These are phyloP conservation scores for Aegotheles bennettii DNA, from an alignment of 2,113 vertebrate genomes.

Conservation along the genomic window DNA sequence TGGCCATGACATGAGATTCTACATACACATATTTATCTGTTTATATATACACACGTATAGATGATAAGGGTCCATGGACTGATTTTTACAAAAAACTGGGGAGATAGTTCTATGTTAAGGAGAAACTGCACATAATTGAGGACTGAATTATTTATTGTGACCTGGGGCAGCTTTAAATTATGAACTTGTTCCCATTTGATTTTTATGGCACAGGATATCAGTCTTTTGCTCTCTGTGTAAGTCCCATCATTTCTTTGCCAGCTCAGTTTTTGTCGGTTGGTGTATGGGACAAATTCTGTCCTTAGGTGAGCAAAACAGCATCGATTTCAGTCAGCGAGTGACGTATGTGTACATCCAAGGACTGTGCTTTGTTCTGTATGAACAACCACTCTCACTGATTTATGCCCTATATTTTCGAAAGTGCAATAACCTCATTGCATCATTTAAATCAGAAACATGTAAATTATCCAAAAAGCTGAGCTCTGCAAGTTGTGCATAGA, in stretches of 20 bases:
- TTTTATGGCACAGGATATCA: background rate
- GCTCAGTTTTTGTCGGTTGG: background rate
- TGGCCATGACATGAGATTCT: background rate
- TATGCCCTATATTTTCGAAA: background rate
- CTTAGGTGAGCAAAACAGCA: background rate
- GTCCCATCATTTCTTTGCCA: background rate
- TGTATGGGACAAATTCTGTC: background rate
- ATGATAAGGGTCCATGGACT: background rate
- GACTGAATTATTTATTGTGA: conserved; percentile 38
- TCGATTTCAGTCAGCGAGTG: background rate
- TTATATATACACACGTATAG: too few relatives aligned
- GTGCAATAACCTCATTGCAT: background rate
- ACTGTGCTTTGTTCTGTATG: background rate
- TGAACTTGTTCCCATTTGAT: background rate
- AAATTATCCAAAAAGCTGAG: background rate
- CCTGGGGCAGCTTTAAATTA: conserved; percentile 53
- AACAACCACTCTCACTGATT: background rate
- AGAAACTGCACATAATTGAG: conserved; percentile 5
- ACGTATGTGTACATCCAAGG: background rate
- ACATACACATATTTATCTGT: background rate
- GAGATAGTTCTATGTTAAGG: background rate
- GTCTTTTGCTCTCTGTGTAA: background rate
- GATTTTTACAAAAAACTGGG: background rate
- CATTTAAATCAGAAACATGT: background rate
- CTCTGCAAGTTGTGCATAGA: background rate